These are phyloP conservation scores for Malurus melanocephalus DNA, from an alignment of 2,113 vertebrate species.

Conservation along the genomic window DNA sequence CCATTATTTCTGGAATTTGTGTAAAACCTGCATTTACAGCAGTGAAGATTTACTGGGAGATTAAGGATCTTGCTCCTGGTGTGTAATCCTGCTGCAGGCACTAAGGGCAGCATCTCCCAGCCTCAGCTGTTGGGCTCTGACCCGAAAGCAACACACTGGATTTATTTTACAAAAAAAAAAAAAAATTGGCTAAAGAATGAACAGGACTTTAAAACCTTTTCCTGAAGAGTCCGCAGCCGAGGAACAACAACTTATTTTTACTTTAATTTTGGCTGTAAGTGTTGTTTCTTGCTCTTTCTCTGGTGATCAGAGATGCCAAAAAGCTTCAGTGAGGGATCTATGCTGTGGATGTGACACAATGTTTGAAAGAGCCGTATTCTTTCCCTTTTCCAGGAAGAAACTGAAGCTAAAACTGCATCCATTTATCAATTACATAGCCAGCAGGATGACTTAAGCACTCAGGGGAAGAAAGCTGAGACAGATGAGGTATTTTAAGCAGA, in stretches of 20 bases:
- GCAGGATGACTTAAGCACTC: conserved; percentile 5
- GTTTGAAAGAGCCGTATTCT: background rate
- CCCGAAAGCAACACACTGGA: background rate
- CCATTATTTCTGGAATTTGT: background rate
- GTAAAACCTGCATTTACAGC: background rate
- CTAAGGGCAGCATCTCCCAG: background rate
- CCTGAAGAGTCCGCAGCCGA: background rate
- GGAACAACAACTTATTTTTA: background rate
- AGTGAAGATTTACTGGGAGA: background rate
- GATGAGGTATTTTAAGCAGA: conserved; percentile 25
- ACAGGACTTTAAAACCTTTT: background rate
- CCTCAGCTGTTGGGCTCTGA: background rate
- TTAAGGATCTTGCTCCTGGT: background rate
- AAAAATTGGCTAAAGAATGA: background rate
- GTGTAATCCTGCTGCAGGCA: background rate
- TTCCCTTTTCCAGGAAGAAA: background rate
- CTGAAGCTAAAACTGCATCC: background rate
- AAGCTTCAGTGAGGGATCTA: background rate
- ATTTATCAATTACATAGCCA: background rate
- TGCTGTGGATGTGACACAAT: background rate
- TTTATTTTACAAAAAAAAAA: background rate
- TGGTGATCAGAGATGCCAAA: background rate
- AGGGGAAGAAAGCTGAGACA: background rate
- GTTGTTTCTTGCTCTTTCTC: background rate
- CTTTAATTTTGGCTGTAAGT: background rate